A percentile compares a stretch with the other conserved stretches of the same genome.
These are phyloP conservation scores for Ochlodes sylvanus DNA, from an alignment of 2,888 invertebrate species.

Conservation along the genomic window DNA sequence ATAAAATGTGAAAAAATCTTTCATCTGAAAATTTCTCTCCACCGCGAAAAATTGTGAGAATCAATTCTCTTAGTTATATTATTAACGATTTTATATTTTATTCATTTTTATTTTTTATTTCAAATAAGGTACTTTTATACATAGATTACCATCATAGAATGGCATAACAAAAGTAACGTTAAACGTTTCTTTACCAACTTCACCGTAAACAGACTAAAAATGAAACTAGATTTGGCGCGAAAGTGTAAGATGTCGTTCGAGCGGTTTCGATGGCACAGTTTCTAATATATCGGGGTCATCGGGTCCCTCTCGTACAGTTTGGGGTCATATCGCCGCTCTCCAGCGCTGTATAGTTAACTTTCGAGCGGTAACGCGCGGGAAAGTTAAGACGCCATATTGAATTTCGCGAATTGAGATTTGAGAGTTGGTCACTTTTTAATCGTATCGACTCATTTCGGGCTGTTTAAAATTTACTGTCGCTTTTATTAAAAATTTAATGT, in stretches of 20 bases:
- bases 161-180: too few relatives aligned
- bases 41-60: too few relatives aligned
- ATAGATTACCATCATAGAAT: too few relatives aligned
- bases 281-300: slow-evolving; percentile 35
- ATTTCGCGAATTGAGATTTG: slow-evolving; percentile 14
- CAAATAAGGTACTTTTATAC: too few relatives aligned
- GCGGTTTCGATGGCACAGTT: slow-evolving; percentile 26
- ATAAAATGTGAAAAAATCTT: too few relatives aligned
- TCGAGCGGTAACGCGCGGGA: slow-evolving; percentile 28
- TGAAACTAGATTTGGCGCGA: slow-evolving; percentile 21
- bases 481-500: too few relatives aligned
- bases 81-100: too few relatives aligned
- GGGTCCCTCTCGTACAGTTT: slow-evolving; percentile 33
- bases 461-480: too few relatives aligned
- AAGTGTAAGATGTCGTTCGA: slow-evolving; percentile 20
- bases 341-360: slow-evolving; percentile 26
- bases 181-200: neutral
- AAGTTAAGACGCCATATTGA: slow-evolving; percentile 24
- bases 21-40: too few relatives aligned
- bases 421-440: slow-evolving; percentile 8
- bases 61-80: too few relatives aligned
- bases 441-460: neutral
- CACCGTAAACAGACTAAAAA: slow-evolving; percentile 14
- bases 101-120: too few relatives aligned
- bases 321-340: slow-evolving; percentile 40